Evolutionary conservation across 1,140 invertebrate genomes (phyloP).

Genomic region (Ostrea edulis): DNA sequence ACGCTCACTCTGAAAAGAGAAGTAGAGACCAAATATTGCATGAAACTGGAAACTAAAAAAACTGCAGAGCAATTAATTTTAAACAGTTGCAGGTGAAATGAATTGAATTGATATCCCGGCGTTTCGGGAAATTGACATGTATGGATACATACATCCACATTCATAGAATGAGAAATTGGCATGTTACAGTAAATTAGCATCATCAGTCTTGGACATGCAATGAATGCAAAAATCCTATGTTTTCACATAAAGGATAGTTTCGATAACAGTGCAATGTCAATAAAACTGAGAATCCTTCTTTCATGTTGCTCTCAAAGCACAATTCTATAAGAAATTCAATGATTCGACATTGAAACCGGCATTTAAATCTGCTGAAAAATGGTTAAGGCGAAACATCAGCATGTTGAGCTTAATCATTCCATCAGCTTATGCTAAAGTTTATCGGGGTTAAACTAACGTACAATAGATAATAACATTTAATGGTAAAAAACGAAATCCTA

Average conservation of each 20-base stretch:
- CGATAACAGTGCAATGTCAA: neutral
- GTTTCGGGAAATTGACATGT: too few species aligned
- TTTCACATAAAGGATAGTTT: neutral
- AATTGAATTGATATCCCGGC: neutral
- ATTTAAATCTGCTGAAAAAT: neutral
- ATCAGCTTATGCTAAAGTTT: neutral
- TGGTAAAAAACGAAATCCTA: neutral
- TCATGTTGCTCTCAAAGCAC: neutral
- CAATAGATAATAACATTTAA: neutral
- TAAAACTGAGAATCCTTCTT: neutral
- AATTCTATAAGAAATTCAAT: neutral
- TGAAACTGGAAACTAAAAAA: neutral
- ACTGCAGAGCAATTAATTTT: neutral
- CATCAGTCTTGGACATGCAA: neutral
- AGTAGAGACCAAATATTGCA: neutral
- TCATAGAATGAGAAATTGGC: neutral
- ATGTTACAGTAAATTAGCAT: neutral
- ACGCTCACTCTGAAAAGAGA: conserved; percentile 46
- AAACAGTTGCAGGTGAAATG: neutral
- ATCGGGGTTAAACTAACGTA: neutral
- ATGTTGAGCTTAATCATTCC: too few species aligned
- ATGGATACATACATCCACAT: neutral
- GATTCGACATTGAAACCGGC: neutral
- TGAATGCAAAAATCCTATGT: neutral
- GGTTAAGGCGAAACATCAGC: too few species aligned